Conservation (phyloP, 2,113 vertebrate species). For the Nyctereutes procyonoides region DNA sequence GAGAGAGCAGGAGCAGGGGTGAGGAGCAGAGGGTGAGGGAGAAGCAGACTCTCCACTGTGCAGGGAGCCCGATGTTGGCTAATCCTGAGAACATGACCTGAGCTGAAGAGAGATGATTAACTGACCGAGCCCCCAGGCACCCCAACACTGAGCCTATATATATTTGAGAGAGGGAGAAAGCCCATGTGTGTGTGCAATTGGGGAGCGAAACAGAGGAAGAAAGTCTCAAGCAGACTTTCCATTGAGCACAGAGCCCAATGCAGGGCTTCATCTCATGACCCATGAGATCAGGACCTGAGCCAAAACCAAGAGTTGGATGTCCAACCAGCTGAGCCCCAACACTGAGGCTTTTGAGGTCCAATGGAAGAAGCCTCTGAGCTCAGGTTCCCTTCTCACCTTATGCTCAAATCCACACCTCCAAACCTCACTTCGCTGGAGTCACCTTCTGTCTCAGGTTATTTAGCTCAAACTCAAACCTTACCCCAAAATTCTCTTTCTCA, state of each 20-base stretch:
- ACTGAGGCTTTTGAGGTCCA: neutral
- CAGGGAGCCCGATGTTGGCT: neutral
- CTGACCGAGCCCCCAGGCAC: neutral
- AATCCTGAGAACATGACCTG: neutral
- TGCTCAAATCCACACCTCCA: neutral
- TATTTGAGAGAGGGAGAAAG: neutral
- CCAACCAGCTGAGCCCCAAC: neutral
- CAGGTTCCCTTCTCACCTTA: neutral
- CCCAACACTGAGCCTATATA: neutral
- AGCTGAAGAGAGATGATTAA: neutral
- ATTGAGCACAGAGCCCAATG: neutral
- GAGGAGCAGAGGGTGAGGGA: neutral
- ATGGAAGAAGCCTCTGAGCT: neutral
- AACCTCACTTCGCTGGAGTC: neutral
- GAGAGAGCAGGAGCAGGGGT: too few species aligned
- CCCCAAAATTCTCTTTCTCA: neutral
- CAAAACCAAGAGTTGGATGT: neutral
- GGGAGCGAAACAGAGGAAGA: neutral
- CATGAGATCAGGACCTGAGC: neutral
- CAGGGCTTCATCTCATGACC: neutral
- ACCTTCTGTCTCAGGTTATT: neutral
- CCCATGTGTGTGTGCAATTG: neutral
- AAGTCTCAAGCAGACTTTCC: neutral
- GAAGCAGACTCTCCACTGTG: neutral
- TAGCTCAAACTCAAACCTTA: neutral